phyloP scores from a whole-genome alignment of 2,797 vertebrate genomes.

The Halcyon badia region DNA sequence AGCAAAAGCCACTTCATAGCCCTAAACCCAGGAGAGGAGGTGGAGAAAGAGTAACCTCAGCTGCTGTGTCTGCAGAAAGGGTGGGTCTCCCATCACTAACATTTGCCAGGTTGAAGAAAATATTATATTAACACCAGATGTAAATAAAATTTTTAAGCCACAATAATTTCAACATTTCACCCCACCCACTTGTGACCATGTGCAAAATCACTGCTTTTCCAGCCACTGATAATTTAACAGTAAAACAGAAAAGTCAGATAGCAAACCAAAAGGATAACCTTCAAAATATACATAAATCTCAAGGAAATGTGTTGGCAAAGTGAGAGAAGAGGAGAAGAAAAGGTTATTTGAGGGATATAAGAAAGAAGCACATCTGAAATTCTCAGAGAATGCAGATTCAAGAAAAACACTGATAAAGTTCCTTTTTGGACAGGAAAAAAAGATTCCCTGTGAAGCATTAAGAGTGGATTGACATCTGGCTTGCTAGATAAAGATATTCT shows the following conservation, averaged over 20 bases:
- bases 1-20: background rate
- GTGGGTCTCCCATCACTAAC: background rate
- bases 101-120: slow-evolving; percentile 37
- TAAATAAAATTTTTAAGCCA: slow-evolving; percentile 18
- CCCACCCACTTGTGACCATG: background rate
- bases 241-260: background rate
- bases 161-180: background rate
- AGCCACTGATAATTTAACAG: background rate
- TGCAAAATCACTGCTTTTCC: background rate
- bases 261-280: background rate
- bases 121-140: slow-evolving; percentile 17
- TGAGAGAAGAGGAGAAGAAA: background rate
- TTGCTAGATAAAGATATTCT: slow-evolving; percentile 56
- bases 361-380: slow-evolving; percentile 31
- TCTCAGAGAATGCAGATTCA: slow-evolving; percentile 44
- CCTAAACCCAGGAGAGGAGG: background rate
- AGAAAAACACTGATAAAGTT: slow-evolving; percentile 46
- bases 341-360: slow-evolving; percentile 45
- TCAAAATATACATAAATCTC: background rate
- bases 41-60: background rate
- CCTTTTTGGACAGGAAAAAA: slow-evolving; percentile 25
- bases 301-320: background rate
- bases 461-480: slow-evolving; percentile 38
- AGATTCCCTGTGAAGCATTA: slow-evolving; percentile 32
- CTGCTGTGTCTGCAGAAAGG: background rate